Evolutionary conservation across 2,888 invertebrate genomes (phyloP).

Genomic region (Bimastos eiseni): DNA sequence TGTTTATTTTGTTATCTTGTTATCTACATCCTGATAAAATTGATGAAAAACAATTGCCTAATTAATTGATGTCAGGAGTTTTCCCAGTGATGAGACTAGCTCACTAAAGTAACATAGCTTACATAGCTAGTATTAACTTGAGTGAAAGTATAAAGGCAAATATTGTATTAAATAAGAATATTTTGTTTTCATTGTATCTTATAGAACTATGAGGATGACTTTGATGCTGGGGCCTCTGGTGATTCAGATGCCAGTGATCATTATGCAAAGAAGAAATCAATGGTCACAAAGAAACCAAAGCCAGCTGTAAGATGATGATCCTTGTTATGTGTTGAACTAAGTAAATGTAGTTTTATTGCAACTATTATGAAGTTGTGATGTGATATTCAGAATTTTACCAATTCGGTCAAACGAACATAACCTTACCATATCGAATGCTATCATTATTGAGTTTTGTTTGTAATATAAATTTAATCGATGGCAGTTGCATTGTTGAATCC

Average conservation of each 20-base stretch:
- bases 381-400: neutral
- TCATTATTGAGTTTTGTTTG: neutral
- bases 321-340: neutral
- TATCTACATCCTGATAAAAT: neutral
- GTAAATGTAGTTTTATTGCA: neutral
- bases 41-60: neutral
- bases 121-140: too few species aligned
- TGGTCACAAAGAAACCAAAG: neutral
- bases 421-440: too few species aligned
- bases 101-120: too few species aligned
- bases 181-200: neutral
- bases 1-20: too few species aligned
- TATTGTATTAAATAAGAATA: neutral
- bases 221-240: conserved; percentile 55
- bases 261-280: conserved; percentile 29
- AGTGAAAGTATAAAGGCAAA: neutral
- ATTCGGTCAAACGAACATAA: neutral
- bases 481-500: neutral
- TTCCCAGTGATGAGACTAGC: too few species aligned
- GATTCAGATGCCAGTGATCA: conserved; percentile 37
- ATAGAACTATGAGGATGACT: conserved; percentile 59
- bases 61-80: too few species aligned
- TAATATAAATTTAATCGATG: neutral
- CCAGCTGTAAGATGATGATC: neutral
- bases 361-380: neutral